Conservation (phyloP, 30 jellyfish, hydroid and myxozoan species). For the Aurelia coerulea region DNA sequence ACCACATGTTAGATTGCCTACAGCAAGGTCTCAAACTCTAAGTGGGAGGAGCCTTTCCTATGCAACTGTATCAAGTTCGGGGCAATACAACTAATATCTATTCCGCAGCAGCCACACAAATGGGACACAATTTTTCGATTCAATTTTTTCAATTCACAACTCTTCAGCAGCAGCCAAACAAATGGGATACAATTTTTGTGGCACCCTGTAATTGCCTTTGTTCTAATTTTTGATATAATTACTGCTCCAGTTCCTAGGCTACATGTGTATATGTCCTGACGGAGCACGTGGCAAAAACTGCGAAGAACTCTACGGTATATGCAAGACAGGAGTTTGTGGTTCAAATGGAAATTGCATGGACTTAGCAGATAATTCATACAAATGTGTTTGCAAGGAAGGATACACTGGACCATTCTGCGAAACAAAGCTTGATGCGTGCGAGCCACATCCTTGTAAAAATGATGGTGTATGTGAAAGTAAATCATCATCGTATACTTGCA, state of each 20-base stretch:
- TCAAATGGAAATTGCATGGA: conserved; percentile 75
- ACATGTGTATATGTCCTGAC: conserved; percentile 83
- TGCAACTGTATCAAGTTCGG: too few species aligned
- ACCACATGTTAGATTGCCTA: too few species aligned
- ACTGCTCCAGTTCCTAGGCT: conserved; percentile 70
- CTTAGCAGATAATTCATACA: conserved; percentile 76
- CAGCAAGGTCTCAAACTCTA: too few species aligned
- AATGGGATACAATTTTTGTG: too few species aligned
- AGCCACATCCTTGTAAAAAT: conserved; percentile 81
- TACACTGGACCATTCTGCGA: conserved; percentile 93
- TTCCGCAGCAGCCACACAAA: too few species aligned
- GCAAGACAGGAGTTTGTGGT: conserved; percentile 79
- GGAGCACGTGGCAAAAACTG: conserved; percentile 92
- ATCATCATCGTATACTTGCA: conserved; percentile 67
- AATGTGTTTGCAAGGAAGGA: conserved; percentile 87
- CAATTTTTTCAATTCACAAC: too few species aligned
- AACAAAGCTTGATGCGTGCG: conserved; percentile 76
- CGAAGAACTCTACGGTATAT: conserved; percentile 61
- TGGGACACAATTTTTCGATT: too few species aligned
- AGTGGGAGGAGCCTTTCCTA: too few species aligned
- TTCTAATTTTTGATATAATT: too few species aligned
- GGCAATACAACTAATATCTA: too few species aligned
- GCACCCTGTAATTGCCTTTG: too few species aligned
- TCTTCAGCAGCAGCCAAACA: too few species aligned
- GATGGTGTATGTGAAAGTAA: conserved; percentile 73